A percentile compares a stretch with the other conserved stretches of the same genome.
These are phyloP conservation scores for Excalfactoria chinensis DNA, from an alignment of 2,113 vertebrate species.

Conservation along the genomic window DNA sequence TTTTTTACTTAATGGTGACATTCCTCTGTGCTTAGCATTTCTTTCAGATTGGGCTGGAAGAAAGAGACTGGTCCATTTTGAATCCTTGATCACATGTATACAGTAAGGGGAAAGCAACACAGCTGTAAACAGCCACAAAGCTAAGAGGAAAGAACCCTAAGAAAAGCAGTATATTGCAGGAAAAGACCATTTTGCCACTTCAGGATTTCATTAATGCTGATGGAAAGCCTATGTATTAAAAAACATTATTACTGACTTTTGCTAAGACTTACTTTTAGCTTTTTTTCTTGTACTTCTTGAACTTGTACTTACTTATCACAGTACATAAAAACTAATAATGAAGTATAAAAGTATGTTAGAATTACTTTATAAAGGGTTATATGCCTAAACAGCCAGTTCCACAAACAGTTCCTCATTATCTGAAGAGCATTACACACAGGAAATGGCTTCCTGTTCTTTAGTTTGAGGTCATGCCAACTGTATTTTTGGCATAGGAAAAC, in stretches of 20 bases:
- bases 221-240: not conserved
- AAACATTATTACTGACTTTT: not conserved
- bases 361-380: conserved; percentile 14
- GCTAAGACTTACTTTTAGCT: not conserved
- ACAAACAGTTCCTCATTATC: not conserved
- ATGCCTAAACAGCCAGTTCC: not conserved
- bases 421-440: not conserved
- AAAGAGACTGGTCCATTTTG: not conserved
- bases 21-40: not conserved
- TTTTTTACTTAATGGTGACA: not conserved
- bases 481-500: not conserved
- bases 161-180: not conserved
- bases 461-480: not conserved
- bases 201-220: not conserved
- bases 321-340: not conserved
- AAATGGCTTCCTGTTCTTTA: not conserved
- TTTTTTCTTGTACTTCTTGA: not conserved
- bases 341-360: conserved; percentile 2
- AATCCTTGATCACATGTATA: not conserved
- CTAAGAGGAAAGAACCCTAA: not conserved
- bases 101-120: not conserved
- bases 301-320: conserved; percentile 29
- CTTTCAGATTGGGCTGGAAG: not conserved
- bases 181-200: not conserved
- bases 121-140: not conserved